Evolutionary conservation across 2,113 vertebrate species (phyloP), one percentile per base, ranked within the genome.

Genomic region (Callionymus lyra): DNA sequence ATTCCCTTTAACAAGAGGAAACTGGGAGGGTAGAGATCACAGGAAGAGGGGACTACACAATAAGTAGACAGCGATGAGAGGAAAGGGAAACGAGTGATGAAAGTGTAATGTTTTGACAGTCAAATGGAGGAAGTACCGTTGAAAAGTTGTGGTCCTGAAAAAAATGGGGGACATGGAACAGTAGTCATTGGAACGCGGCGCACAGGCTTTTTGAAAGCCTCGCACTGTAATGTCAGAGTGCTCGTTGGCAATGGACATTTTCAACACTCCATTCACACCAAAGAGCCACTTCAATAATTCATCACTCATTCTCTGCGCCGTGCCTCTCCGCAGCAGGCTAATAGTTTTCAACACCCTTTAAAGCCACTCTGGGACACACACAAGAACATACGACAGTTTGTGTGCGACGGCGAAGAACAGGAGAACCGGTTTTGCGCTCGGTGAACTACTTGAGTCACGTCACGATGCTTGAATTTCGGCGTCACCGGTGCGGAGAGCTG

Each of bases 251-350:
- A 65, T 60, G 63, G 64, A 64, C 74, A 57, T 77, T 84, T 84
- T 83, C 81, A 82, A 75, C 81, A 81, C 82, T 77, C 78, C 76
- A 77, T 82, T 84, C 80, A 77, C 70, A 78, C 79, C 71, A 81
- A 78, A 83, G 76, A 77, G 74, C 62, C 76, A 80, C 77, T 82
- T 82, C 77, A 84, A 81, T 84, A 82, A 84, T 82, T 84, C 76
- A 83, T 80, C 80, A 80, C 68, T 77, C 79, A 74, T 55, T 76
- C 70, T 65, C 40, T 37, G 52, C 68, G 48, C 69, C 64, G 74
- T 43, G 47, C 65, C 66, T 72, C 72, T 70, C 66, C 11, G 35
- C 70, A 68, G 72, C 64, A 35, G 68, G 70, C 72, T 81, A 81
- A 83, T 75, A 82, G 72, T 81, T 84, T 84, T 83, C 82, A 83